Evolutionary conservation across 2,113 vertebrate species (phyloP), one percentile per base, ranked within the genome.

Genomic region (Malurus cyaneus): DNA sequence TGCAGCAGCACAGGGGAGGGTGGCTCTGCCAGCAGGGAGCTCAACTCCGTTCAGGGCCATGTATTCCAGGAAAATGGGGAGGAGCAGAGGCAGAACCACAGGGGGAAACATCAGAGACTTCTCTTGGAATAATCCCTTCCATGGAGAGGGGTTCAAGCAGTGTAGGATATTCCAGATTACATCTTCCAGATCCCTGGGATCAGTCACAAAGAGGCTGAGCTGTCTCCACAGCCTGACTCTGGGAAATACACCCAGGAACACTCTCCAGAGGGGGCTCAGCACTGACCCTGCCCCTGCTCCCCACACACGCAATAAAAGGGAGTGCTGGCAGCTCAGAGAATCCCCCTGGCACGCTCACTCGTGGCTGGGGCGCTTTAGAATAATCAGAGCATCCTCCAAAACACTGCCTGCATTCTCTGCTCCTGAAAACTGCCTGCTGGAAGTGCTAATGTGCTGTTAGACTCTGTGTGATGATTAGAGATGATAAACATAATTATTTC

Each of bases 401-500:
- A 25, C 21, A 31, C 56, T 69, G 65, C 41, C 65, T 76, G 57
- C 59, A 29, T 69, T 78, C 57, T 13, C 23, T 18, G 67, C 25
- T 72, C 74, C 70, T 62, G 56, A 46, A 91, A 85, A 66, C 74
- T 90, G 82, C 81, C 80, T 2, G 21, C 88, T 83, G 70, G 72
- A 95, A 78, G 53, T 78, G 86, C 52, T 93, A 65, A 74, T 29
- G 66, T 66, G 70, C 86, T 70, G 64, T 80, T 76, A 92, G 82
- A 72, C 32, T 32, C 44, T 24, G 52, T 57, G 46, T 81, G 61
- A 93, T 79, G 80, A 91, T 86, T 91, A 79, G 0, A 87, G 91
- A 92, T 76, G 42, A 93, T 81, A 90, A 93, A 87, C 46, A 49
- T 86, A 67, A 88, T 93, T 93, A 89, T 92, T 94, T 64, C 18